Percentiles rank a stretch among this genome's conserved stretches.
phyloP scores from a whole-genome alignment of 2,113 vertebrate species.

The Formicarius rufipectus region DNA sequence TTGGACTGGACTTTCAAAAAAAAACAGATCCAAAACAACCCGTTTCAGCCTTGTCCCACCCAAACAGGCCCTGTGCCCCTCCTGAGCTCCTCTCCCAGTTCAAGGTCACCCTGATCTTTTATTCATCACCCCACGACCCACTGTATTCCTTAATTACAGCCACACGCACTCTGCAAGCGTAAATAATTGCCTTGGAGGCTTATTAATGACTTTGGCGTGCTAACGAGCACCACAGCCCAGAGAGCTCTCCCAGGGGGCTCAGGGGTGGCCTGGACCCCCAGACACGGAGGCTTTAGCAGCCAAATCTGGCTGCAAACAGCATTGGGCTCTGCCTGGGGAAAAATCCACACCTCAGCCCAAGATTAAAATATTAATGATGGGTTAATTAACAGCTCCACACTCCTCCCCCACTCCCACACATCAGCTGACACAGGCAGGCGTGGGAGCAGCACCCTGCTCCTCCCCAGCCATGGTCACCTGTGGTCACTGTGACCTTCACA shows the following conservation, averaged over 20 bases:
- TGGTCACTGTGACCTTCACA: background rate
- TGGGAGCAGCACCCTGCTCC: background rate
- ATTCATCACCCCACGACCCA: background rate
- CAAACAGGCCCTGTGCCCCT: background rate
- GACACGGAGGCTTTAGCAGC: background rate
- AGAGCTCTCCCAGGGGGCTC: background rate
- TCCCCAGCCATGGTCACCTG: background rate
- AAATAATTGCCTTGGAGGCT: background rate
- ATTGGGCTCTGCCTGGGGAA: background rate
- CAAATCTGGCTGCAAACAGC: background rate
- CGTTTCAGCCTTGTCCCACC: background rate
- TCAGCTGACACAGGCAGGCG: accelerated
- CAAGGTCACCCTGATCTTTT: background rate
- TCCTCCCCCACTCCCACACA: background rate
- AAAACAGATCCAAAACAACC: background rate
- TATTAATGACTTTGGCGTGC: background rate
- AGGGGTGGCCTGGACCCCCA: accelerated
- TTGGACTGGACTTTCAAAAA: background rate
- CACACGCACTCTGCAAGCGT: background rate
- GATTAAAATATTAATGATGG: background rate
- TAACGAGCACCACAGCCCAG: background rate
- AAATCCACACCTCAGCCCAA: background rate
- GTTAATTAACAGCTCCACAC: background rate
- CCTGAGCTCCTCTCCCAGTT: background rate
- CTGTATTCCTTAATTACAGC: background rate